phyloP scores from a whole-genome alignment of 1,140 invertebrate genomes.

The Cataglyphis hispanica region DNA sequence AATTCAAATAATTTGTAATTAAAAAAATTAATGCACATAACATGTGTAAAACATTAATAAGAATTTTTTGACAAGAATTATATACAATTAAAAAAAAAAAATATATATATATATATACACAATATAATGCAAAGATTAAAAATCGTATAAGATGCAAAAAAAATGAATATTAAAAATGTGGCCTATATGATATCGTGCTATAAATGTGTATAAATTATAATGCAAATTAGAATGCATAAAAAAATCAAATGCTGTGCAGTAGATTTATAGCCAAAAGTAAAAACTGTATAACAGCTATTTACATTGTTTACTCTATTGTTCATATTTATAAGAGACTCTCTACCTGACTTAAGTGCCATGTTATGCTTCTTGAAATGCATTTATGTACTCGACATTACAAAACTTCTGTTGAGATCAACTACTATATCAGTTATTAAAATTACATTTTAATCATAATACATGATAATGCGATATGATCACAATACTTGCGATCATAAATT shows the following conservation, averaged over 20 bases:
- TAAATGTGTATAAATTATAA: constrained; percentile 53
- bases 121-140: constrained; percentile 38
- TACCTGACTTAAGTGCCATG: constrained; percentile 75
- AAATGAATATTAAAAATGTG: constrained; percentile 48
- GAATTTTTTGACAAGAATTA: constrained; percentile 6
- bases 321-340: constrained; percentile 68
- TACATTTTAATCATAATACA: constrained; percentile 17
- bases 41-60: neutral
- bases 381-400: constrained; percentile 11
- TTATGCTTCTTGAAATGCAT: constrained; percentile 64
- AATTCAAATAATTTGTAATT: constrained; percentile 25
- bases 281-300: constrained; percentile 61
- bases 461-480: neutral
- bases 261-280: constrained; percentile 35
- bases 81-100: constrained; percentile 16
- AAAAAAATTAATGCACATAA: constrained; percentile 15
- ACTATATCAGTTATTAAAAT: constrained; percentile 29
- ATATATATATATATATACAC: no score
- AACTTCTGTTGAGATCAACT: constrained; percentile 39
- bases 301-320: constrained; percentile 64
- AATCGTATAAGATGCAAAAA: constrained; percentile 18
- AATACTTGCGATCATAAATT: constrained; percentile 26
- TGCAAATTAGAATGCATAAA: constrained; percentile 43
- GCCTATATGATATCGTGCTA: constrained; percentile 57
- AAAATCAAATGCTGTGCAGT: constrained; percentile 60